Percentiles rank a stretch among this genome's conserved stretches.
phyloP scores from a whole-genome alignment of 2,797 vertebrate species.

The Sebastiscus tertius region DNA sequence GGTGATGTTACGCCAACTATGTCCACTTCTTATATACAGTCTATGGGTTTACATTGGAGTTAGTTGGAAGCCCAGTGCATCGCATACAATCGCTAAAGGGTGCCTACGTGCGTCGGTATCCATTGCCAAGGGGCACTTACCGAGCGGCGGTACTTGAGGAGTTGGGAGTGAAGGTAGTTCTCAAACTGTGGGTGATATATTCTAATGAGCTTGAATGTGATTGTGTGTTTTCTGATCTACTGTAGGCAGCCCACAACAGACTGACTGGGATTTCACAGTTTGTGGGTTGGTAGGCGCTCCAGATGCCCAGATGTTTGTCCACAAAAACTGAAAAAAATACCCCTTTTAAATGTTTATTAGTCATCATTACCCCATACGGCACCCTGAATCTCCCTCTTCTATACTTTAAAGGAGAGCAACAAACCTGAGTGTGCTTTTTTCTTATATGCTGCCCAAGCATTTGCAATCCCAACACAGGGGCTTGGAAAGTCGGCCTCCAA shows the following conservation, averaged over 20 bases:
- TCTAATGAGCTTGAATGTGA: neutral
- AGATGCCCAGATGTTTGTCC: neutral
- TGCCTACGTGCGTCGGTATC: too few relatives aligned
- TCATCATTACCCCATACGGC: neutral
- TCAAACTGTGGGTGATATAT: neutral
- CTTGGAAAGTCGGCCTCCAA: conserved; percentile 64
- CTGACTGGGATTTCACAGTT: neutral
- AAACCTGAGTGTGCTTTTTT: conserved; percentile 49
- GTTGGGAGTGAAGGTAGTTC: neutral
- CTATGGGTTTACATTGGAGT: too few relatives aligned
- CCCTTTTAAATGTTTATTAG: neutral
- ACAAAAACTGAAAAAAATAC: neutral
- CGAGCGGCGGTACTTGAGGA: too few relatives aligned
- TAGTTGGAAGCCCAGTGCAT: too few relatives aligned
- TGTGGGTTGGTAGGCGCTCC: neutral
- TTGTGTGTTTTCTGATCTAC: too few relatives aligned
- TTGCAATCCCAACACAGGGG: conserved; percentile 63
- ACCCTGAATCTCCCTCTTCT: neutral
- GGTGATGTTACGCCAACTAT: too few relatives aligned
- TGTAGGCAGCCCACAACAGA: too few relatives aligned
- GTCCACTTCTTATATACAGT: too few relatives aligned
- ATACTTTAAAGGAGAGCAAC: conserved; percentile 17
- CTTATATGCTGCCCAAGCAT: conserved; percentile 58
- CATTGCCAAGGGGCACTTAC: too few relatives aligned
- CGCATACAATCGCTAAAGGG: neutral